Percentiles rank a stretch among this genome's conserved stretches.
Conservation (phyloP, 2,113 vertebrate genomes). For the Scomber colias region DNA sequence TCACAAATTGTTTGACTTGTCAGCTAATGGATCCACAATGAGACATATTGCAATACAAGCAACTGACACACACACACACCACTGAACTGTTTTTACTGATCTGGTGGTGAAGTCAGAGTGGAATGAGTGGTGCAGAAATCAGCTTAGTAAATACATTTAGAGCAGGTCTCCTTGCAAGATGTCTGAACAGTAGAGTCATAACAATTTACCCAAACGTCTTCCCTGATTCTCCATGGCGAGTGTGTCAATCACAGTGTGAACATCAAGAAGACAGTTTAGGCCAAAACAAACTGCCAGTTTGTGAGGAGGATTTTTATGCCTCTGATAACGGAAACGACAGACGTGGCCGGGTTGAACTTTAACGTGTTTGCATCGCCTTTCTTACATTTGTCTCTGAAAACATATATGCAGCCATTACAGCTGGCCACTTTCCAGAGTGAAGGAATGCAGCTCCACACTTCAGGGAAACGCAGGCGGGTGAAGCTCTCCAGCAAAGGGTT, state of each 20-base stretch:
- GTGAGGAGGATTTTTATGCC: constrained; percentile 97
- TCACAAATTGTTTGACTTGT: constrained; percentile 34
- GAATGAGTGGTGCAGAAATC: constrained; percentile 53
- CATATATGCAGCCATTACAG: constrained; percentile 97
- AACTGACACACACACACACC: constrained; percentile 1
- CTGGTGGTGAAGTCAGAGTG: constrained; percentile 19
- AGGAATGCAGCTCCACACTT: constrained; percentile 95
- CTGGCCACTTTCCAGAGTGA: constrained; percentile 99
- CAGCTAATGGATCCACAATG: constrained; percentile 39
- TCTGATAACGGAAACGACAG: constrained; percentile 94
- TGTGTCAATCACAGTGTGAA: constrained; percentile 16
- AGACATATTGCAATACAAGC: constrained; percentile 50
- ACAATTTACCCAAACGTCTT: constrained; percentile 37
- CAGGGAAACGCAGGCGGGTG: constrained; percentile 95
- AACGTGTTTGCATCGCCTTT: constrained; percentile 97
- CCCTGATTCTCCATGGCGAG: constrained; percentile 43
- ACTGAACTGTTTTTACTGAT: constrained; percentile 17
- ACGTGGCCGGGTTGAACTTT: constrained; percentile 97
- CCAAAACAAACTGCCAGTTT: constrained; percentile 97
- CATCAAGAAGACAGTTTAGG: constrained; percentile 77
- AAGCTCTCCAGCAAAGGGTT: constrained; percentile 98
- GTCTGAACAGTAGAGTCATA: constrained; percentile 42
- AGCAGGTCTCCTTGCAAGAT: constrained; percentile 31
- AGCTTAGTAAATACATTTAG: constrained; percentile 58
- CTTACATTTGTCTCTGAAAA: constrained; percentile 97